phyloP scores from a whole-genome alignment of 2,888 invertebrate genomes.

The Noctua fimbriata region DNA sequence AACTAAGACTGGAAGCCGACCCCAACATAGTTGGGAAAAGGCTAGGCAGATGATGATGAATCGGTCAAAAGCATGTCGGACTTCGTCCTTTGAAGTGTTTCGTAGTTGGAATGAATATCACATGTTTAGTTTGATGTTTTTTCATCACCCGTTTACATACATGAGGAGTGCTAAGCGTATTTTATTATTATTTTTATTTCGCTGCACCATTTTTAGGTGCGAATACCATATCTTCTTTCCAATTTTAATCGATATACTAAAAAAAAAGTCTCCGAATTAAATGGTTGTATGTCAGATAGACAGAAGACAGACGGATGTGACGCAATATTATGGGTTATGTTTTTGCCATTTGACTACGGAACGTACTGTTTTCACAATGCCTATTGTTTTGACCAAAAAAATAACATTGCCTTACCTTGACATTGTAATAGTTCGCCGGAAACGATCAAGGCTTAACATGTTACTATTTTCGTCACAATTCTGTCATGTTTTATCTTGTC shows the following conservation, averaged over 20 bases:
- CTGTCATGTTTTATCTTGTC: constrained; percentile 18
- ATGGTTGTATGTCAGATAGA: not conserved
- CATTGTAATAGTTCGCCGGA: constrained; percentile 2
- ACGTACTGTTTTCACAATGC: not conserved
- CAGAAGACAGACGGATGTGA: no score
- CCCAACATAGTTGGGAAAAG: no score
- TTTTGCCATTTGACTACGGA: not conserved
- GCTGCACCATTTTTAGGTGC: not conserved
- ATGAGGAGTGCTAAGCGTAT: no score
- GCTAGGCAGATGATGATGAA: no score
- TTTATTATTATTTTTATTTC: not conserved
- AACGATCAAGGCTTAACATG: constrained; percentile 3
- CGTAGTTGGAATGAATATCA: no score
- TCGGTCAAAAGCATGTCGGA: no score
- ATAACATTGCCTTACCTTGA: not conserved
- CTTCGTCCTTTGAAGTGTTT: no score
- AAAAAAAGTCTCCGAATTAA: not conserved
- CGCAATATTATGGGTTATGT: not conserved
- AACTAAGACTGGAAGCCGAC: no score
- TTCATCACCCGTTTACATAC: no score
- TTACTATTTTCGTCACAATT: constrained; percentile 16
- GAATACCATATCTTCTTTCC: not conserved
- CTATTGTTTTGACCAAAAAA: not conserved
- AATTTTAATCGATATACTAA: not conserved
- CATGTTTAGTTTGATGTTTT: no score